These are phyloP conservation scores for Rhyacichthys aspro DNA, from an alignment of 2,797 vertebrate species.

Conservation along the genomic window DNA sequence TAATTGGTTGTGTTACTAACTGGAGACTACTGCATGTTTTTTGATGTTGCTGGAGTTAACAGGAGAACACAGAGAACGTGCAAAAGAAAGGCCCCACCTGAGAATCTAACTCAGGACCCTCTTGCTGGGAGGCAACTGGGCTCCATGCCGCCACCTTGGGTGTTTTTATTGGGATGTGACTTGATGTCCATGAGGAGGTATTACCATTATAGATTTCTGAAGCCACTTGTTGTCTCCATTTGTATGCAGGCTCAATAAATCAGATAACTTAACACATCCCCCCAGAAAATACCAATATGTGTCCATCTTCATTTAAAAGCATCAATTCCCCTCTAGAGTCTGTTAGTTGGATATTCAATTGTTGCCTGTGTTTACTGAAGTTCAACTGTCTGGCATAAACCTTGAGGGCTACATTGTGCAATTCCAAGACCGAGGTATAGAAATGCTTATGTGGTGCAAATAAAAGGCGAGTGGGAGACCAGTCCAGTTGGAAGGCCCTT, in stretches of 20 bases:
- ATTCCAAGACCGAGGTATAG: not conserved
- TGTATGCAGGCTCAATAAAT: constrained; percentile 23
- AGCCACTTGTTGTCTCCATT: constrained; percentile 17
- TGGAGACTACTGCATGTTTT: too few species aligned
- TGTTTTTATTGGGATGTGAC: constrained; percentile 8
- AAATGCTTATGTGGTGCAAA: constrained; percentile 6
- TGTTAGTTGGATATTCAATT: constrained; percentile 9
- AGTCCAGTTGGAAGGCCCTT: not conserved
- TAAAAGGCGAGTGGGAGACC: not conserved
- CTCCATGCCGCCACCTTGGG: too few species aligned
- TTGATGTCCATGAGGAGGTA: not conserved
- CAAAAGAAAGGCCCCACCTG: too few species aligned
- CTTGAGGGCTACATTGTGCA: not conserved
- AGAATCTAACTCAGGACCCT: too few species aligned
- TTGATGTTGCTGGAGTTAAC: too few species aligned
- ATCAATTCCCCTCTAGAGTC: constrained; percentile 1
- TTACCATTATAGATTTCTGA: constrained; percentile 36
- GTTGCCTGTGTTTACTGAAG: not conserved
- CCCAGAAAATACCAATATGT: constrained; percentile 24
- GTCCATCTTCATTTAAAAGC: constrained; percentile 15
- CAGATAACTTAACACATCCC: constrained; percentile 12
- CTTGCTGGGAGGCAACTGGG: too few species aligned
- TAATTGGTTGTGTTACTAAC: too few species aligned
- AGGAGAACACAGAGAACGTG: too few species aligned
- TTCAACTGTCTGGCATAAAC: not conserved